Evolutionary conservation across 30 jellyfish, hydroid and myxozoan genomes (phyloP).

Genomic region (Catostylus mosaicus): DNA sequence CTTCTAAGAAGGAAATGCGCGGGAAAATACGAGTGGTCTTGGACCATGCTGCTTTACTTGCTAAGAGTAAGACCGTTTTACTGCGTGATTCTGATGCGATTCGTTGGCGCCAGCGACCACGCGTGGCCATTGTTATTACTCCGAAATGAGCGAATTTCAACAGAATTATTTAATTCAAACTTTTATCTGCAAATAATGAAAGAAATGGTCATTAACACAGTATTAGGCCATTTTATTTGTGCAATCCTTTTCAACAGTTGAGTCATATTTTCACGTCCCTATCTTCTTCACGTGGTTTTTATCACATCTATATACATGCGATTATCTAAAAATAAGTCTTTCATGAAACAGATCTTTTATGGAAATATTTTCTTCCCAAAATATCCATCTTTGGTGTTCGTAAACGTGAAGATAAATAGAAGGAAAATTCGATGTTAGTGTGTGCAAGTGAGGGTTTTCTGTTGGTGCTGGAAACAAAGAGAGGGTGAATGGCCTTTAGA

Average conservation of each 20-base stretch:
- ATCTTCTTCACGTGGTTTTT: background rate
- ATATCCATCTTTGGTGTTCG: background rate
- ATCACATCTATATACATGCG: background rate
- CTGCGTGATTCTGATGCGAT: background rate
- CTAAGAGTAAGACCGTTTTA: background rate
- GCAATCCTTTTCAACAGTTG: no score
- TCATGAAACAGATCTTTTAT: background rate
- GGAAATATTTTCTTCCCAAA: background rate
- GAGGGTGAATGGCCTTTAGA: conserved; percentile 59
- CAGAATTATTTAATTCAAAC: conserved; percentile 3
- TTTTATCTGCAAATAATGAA: background rate
- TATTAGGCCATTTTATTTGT: no score
- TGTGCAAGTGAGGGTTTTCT: conserved; percentile 38
- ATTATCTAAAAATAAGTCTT: background rate
- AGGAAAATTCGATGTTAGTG: background rate
- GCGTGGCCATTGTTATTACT: conserved; percentile 58
- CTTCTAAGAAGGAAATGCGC: conserved; percentile 35
- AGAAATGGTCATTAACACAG: no score
- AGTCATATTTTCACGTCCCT: no score
- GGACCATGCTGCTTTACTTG: conserved; percentile 10
- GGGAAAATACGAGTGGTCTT: conserved; percentile 36
- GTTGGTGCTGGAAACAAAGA: conserved; percentile 45
- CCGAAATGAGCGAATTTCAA: conserved; percentile 3
- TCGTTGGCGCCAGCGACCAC: conserved; percentile 72
- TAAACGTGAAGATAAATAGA: no score